These are phyloP conservation scores for Musca domestica DNA, from an alignment of 1,140 invertebrate species.

Conservation along the genomic window DNA sequence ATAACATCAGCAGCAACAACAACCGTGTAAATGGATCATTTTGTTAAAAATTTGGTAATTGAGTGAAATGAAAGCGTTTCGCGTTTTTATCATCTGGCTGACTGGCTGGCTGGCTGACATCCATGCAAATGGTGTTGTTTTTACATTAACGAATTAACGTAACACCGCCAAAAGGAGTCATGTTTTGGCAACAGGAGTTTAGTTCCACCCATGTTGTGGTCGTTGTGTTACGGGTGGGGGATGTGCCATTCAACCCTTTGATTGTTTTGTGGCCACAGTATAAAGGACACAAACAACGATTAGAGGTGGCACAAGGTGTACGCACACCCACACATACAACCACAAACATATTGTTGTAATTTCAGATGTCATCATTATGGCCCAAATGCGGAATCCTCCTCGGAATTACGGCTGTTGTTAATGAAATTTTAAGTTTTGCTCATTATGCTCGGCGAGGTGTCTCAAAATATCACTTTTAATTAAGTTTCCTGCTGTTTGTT, in stretches of 20 bases:
- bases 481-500: slow-evolving; percentile 6
- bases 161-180: not conserved
- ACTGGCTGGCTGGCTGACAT: slow-evolving; percentile 32
- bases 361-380: too few relatives aligned
- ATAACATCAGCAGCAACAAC: not conserved
- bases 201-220: too few relatives aligned
- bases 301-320: too few relatives aligned
- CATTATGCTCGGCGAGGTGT: not conserved
- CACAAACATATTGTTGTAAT: too few relatives aligned
- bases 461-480: slow-evolving; percentile 4
- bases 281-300: too few relatives aligned
- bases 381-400: too few relatives aligned
- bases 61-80: slow-evolving; percentile 50
- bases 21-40: slow-evolving; percentile 47
- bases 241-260: too few relatives aligned
- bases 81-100: slow-evolving; percentile 20
- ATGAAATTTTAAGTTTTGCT: slow-evolving; percentile 7
- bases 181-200: not conserved
- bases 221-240: too few relatives aligned
- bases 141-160: slow-evolving; percentile 5
- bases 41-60: slow-evolving; percentile 48
- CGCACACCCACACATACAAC: too few relatives aligned
- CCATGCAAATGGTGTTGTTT: slow-evolving; percentile 32
- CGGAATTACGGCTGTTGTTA: not conserved
- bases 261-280: too few relatives aligned